Conservation (phyloP, 2,888 invertebrate species). For the Luperina nickerlii region DNA sequence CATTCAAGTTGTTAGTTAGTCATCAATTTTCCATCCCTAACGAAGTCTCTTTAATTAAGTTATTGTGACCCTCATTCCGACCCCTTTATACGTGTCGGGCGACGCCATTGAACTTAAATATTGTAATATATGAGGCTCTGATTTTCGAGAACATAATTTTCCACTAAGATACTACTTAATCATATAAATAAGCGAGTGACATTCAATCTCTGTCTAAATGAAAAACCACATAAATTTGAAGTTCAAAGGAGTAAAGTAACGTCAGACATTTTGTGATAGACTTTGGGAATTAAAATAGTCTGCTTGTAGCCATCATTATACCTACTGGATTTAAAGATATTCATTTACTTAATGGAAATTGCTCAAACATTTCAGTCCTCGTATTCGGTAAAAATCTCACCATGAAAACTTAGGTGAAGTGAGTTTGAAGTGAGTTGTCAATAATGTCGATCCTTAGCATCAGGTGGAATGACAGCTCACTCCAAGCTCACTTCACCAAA, state of each 20-base stretch:
- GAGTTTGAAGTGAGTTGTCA: too few relatives aligned
- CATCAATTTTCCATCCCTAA: slow-evolving; percentile 76
- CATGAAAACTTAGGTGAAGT: too few relatives aligned
- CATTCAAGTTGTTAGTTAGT: slow-evolving; percentile 76
- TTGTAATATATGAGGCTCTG: slow-evolving; percentile 35
- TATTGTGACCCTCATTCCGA: slow-evolving; percentile 71
- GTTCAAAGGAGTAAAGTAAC: slow-evolving; percentile 23
- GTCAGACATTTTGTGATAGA: slow-evolving; percentile 17
- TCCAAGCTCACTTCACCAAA: too few relatives aligned
- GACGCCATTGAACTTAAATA: slow-evolving; percentile 54
- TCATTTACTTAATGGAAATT: slow-evolving; percentile 18
- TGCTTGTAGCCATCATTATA: slow-evolving; percentile 10
- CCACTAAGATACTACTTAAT: slow-evolving; percentile 29
- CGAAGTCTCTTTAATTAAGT: slow-evolving; percentile 76
- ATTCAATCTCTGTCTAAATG: slow-evolving; percentile 26
- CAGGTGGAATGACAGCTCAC: too few relatives aligned
- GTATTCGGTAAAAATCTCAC: too few relatives aligned
- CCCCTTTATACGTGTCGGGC: slow-evolving; percentile 61
- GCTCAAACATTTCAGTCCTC: neutral
- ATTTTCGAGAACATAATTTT: slow-evolving; percentile 52
- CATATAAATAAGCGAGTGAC: slow-evolving; percentile 6
- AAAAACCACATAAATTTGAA: slow-evolving; percentile 23
- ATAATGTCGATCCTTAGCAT: too few relatives aligned
- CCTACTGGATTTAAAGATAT: slow-evolving; percentile 7
- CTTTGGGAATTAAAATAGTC: slow-evolving; percentile 23